Base-by-base conservation (phyloP, 2,888 invertebrate species). In the Onthophagus sagittarius region DNA sequence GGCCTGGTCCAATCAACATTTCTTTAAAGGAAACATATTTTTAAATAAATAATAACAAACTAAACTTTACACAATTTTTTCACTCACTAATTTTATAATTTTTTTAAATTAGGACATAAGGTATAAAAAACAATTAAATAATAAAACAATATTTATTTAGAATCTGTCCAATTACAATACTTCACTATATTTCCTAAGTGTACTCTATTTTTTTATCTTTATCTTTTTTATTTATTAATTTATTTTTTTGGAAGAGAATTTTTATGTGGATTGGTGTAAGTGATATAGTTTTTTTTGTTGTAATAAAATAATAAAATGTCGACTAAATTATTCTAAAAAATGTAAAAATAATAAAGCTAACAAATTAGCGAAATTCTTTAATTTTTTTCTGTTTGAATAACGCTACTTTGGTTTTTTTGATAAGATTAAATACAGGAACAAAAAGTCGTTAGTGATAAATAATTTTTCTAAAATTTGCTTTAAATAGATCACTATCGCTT, bases 121-220 rank as follows among this genome's bases (percentile, higher is more conserved):
- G 39, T 53, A 53, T 9, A 7, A 67, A 67, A 67, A 67, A 67
- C 31, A 67, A 23, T 67, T 5, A 23, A n/a, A 67, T 67, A 67
- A 67, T 67, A 67, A 67, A 67, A 67, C 67, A 67, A 67, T 67
- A 67, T 67, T 67, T 67, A 67, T 67, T 67, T 67, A 67, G 23
- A 67, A 23, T 67, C 32, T 67, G 23, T 67, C 67, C 67, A 67
- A 67, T 67, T 67, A 67, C 67, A 67, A 67, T 67, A 67, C 67
- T 67, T 67, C 32, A 67, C 11, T 67, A 67, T 67, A 67, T 67
- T 31, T 67, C 23, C 9, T 67, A 67, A 15, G 23, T n/a, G 23
- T 67, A 67, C n/a, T 23, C 6, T 7, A 31, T 31, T 67, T 67
- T 67, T n/a, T 32, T 67, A 32, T 31, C 31, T 53, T 53, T 53